Percentiles rank a stretch among this genome's conserved stretches.
Conservation (phyloP, 2,797 vertebrate genomes). For the Tokudaia tokunoshimensis region DNA sequence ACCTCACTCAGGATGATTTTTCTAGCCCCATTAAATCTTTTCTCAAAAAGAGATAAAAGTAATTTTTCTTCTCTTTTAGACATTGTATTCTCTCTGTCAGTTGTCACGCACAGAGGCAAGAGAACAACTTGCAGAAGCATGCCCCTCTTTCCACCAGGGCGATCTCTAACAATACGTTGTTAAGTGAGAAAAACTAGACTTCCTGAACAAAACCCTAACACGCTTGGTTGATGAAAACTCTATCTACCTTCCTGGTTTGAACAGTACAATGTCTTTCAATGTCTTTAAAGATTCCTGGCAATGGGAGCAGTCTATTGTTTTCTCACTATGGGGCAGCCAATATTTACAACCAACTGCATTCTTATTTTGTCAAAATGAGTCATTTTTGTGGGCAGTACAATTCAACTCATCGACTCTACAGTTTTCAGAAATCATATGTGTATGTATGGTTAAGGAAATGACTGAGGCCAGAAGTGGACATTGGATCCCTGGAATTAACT, state of each 20-base stretch:
- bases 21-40: no score
- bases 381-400: neutral
- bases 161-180: neutral
- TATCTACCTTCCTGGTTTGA: neutral
- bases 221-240: neutral
- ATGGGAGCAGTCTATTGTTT: neutral
- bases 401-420: neutral
- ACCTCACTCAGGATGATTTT: no score
- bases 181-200: neutral
- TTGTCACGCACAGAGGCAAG: neutral
- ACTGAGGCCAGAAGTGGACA: neutral
- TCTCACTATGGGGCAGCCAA: neutral
- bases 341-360: slow-evolving; percentile 12
- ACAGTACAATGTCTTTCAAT: neutral
- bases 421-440: neutral
- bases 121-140: neutral
- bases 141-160: neutral
- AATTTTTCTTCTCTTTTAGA: neutral
- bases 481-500: neutral
- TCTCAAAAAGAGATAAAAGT: neutral
- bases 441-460: neutral
- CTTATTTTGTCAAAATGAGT: slow-evolving; percentile 39
- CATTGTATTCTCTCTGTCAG: neutral
- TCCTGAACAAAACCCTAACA: neutral
- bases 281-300: neutral